Conservation (phyloP, 2,888 invertebrate species). For the Chironomus tentans region DNA sequence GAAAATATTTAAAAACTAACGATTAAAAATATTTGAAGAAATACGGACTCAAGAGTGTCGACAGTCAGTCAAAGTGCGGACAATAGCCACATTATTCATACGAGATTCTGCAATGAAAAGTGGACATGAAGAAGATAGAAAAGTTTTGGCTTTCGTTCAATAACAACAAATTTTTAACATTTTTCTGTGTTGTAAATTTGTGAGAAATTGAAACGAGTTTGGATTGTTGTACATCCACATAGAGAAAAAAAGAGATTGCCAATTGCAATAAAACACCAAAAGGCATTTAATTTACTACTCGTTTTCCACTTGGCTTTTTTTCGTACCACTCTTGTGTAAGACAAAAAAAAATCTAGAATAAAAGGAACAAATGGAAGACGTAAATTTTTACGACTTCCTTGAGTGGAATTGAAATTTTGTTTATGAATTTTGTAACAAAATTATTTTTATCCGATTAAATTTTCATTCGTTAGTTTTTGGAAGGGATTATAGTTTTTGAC, state of each 20-base stretch:
- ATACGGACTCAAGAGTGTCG: too few relatives aligned
- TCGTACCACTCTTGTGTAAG: too few relatives aligned
- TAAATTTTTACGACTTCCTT: not conserved
- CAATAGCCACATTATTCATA: too few relatives aligned
- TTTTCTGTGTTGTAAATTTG: not conserved
- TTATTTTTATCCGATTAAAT: too few relatives aligned
- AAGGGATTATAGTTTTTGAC: too few relatives aligned
- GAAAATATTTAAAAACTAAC: too few relatives aligned
- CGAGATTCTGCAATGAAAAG: not conserved
- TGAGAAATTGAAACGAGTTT: not conserved
- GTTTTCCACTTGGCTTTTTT: not conserved
- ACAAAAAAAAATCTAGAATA: too few relatives aligned
- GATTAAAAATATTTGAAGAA: too few relatives aligned
- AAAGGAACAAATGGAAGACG: too few relatives aligned
- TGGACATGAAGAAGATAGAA: not conserved
- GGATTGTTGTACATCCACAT: not conserved
- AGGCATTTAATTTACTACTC: not conserved
- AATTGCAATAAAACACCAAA: conserved; percentile 1
- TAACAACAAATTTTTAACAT: not conserved
- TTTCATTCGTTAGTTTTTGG: too few relatives aligned
- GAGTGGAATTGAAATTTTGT: not conserved
- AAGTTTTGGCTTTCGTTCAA: conserved; percentile 2
- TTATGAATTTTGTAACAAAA: conserved; percentile 2
- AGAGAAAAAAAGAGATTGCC: not conserved
- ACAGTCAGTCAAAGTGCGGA: too few relatives aligned